A percentile compares a stretch with the other conserved stretches of the same genome.
phyloP scores from a whole-genome alignment of 2,888 invertebrate genomes.

The Cosmorhoe ocellata region DNA sequence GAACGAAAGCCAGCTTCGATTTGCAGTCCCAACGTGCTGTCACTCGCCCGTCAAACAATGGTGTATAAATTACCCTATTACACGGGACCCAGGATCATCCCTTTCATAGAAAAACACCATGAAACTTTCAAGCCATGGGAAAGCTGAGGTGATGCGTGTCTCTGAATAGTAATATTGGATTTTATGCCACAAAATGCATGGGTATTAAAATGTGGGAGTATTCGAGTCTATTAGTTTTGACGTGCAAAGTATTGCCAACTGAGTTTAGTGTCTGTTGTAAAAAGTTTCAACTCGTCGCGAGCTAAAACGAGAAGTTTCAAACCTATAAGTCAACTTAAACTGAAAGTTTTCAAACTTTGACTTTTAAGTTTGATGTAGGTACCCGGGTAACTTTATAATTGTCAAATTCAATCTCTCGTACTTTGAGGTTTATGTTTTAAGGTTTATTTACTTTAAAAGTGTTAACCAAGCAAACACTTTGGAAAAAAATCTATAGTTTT shows the following conservation, averaged over 20 bases:
- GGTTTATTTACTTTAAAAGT: background rate
- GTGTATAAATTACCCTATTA: slow-evolving; percentile 57
- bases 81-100: slow-evolving; percentile 29
- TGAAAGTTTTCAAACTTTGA: slow-evolving; percentile 10
- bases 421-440: background rate
- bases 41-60: slow-evolving; percentile 53
- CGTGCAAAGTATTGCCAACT: background rate
- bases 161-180: slow-evolving; percentile 37
- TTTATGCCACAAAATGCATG: slow-evolving; percentile 30
- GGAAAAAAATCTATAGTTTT: slow-evolving; percentile 23
- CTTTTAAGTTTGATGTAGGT: slow-evolving; percentile 6
- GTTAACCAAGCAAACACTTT: background rate
- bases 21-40: slow-evolving; percentile 34
- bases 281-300: background rate
- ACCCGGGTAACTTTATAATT: background rate
- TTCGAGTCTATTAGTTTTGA: slow-evolving; percentile 1
- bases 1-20: slow-evolving; percentile 3
- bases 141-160: slow-evolving; percentile 42
- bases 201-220: slow-evolving; percentile 5
- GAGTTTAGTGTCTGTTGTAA: slow-evolving; percentile 15
- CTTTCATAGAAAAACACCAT: slow-evolving; percentile 37
- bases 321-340: too few relatives aligned
- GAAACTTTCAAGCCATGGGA: slow-evolving; percentile 13
- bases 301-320: background rate
- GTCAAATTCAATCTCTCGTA: background rate